Conservation (phyloP, 2,888 invertebrate species). For the Metallyticus violacea region DNA sequence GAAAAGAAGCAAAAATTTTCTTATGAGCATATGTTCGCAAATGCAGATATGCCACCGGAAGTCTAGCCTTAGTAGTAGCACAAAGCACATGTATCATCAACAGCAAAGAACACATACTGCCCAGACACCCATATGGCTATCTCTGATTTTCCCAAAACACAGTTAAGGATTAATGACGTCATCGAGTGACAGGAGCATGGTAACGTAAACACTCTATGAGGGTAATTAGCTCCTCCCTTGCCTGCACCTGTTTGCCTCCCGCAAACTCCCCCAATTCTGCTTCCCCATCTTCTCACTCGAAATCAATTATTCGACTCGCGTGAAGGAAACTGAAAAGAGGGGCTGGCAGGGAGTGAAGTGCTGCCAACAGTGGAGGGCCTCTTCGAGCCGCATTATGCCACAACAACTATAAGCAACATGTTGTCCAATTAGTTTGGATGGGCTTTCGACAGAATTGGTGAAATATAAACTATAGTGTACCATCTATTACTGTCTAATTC, state of each 20-base stretch:
- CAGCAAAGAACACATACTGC: neutral
- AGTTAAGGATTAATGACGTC: neutral
- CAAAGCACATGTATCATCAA: too few relatives aligned
- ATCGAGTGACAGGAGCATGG: neutral
- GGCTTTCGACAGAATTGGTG: neutral
- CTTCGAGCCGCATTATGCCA: neutral
- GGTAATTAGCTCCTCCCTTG: neutral
- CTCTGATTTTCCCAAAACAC: neutral
- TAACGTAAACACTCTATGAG: neutral
- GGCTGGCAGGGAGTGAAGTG: neutral
- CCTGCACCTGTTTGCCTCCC: neutral
- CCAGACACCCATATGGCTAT: neutral
- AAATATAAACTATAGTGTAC: neutral
- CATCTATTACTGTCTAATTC: neutral
- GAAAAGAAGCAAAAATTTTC: too few relatives aligned
- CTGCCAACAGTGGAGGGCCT: neutral
- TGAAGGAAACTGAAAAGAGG: neutral
- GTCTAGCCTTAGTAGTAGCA: too few relatives aligned
- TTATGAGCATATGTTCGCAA: too few relatives aligned
- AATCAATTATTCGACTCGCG: constrained; percentile 3
- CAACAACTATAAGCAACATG: neutral
- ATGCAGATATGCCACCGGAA: too few relatives aligned
- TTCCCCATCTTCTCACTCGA: neutral
- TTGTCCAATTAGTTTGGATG: neutral
- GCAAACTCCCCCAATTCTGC: neutral